Conservation (phyloP, 2,797 vertebrate genomes). For the Acanthurus leucopareius region DNA sequence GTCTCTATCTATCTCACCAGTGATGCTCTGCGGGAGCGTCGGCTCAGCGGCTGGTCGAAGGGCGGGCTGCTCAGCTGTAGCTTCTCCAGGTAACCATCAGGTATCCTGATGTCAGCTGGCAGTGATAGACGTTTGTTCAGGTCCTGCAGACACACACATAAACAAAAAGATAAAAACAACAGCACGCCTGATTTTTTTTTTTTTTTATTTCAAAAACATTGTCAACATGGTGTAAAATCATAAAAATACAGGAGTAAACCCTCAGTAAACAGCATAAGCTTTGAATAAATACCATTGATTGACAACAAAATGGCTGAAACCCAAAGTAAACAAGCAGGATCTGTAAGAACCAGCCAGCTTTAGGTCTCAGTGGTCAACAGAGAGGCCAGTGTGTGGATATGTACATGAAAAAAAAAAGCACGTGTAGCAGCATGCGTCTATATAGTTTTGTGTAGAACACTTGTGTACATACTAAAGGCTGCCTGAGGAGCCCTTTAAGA, state of each 20-base stretch:
- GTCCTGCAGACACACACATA: constrained; percentile 83
- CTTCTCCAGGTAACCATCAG: constrained; percentile 97
- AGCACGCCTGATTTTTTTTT: constrained; percentile 9
- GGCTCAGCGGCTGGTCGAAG: constrained; percentile 96
- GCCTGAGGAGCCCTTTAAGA: constrained; percentile 46
- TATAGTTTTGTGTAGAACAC: constrained; percentile 9
- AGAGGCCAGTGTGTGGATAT: constrained; percentile 47
- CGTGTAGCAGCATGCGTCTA: constrained; percentile 6
- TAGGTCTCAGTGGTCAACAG: constrained; percentile 50
- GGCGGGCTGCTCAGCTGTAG: constrained; percentile 95
- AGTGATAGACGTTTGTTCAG: constrained; percentile 97
- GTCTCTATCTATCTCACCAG: constrained; percentile 83
- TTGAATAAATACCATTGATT: constrained; percentile 58
- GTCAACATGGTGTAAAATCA: constrained; percentile 32
- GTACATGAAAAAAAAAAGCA: constrained; percentile 3
- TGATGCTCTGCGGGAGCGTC: constrained; percentile 92
- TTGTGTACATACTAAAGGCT: constrained; percentile 17
- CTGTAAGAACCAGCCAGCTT: constrained; percentile 36
- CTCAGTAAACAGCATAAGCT: constrained; percentile 43
- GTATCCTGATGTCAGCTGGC: constrained; percentile 98
- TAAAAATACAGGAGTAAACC: constrained; percentile 42
- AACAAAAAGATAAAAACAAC: constrained; percentile 33
- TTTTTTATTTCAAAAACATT: constrained; percentile 3
- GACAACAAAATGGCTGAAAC: constrained; percentile 54
- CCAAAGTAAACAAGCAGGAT: constrained; percentile 55